phyloP scores from a whole-genome alignment of 2,797 vertebrate genomes.

The Caiman crocodilus region DNA sequence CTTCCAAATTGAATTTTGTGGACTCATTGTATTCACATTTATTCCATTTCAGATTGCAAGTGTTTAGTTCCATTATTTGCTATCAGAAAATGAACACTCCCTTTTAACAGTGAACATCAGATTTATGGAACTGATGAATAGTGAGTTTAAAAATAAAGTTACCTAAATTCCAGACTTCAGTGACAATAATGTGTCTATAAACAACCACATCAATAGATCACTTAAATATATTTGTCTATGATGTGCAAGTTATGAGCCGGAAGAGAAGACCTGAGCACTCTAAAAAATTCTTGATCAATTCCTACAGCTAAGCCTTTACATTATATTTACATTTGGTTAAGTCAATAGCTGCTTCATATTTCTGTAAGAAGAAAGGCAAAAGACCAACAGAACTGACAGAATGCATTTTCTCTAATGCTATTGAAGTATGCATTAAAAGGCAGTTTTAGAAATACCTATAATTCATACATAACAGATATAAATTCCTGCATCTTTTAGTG shows the following conservation, averaged over 20 bases:
- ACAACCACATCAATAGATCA: not conserved
- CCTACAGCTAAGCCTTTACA: slow-evolving; percentile 19
- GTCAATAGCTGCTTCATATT: slow-evolving; percentile 59
- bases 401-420: slow-evolving; percentile 49
- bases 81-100: slow-evolving; percentile 49
- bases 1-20: slow-evolving; percentile 64
- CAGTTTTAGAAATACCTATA: slow-evolving; percentile 64
- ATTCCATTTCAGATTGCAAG: slow-evolving; percentile 65
- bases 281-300: slow-evolving; percentile 26
- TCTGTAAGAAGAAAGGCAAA: slow-evolving; percentile 44
- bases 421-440: slow-evolving; percentile 52
- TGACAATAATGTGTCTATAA: not conserved
- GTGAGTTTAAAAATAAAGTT: not conserved
- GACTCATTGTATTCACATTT: slow-evolving; percentile 47
- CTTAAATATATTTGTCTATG: slow-evolving; percentile 31
- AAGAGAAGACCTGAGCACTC: slow-evolving; percentile 41
- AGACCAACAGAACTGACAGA: slow-evolving; percentile 53
- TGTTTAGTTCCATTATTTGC: slow-evolving; percentile 65
- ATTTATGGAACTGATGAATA: not conserved
- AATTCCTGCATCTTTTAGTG: slow-evolving; percentile 57
- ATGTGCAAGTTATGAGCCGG: slow-evolving; percentile 32
- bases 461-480: slow-evolving; percentile 54
- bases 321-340: slow-evolving; percentile 64
- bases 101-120: slow-evolving; percentile 27
- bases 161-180: not conserved